Percentiles rank a stretch among this genome's conserved stretches.
Evolutionary conservation across 2,888 invertebrate genomes (phyloP).

Genomic region (Luffia ferchaultella): DNA sequence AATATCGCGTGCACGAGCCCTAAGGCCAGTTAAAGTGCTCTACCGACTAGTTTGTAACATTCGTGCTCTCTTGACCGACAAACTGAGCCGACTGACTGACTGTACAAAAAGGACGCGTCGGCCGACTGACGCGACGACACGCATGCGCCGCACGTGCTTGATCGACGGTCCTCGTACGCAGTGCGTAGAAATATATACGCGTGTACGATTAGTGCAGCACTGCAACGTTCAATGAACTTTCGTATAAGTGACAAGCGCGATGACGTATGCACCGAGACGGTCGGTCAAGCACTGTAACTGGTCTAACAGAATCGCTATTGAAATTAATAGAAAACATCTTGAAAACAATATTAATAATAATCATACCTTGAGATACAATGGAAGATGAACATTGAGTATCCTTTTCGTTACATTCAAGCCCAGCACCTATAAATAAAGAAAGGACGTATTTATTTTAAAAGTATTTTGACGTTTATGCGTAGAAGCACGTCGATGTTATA

Average conservation of each 20-base stretch:
- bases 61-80: no score
- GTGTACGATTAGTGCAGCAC: constrained; percentile 3
- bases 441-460: no score
- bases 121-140: constrained; percentile 9
- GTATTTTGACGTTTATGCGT: no score
- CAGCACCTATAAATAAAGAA: background rate
- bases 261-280: constrained; percentile 12
- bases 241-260: constrained; percentile 11
- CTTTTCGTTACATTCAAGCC: background rate
- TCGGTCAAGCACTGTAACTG: constrained; percentile 2
- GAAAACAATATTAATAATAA: no score
- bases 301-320: no score
- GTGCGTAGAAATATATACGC: constrained; percentile 13
- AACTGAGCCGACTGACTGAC: background rate
- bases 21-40: no score
- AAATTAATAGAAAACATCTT: no score
- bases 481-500: no score
- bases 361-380: background rate
- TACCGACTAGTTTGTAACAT: no score
- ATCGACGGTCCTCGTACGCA: constrained; percentile 14
- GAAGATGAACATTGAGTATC: background rate
- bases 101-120: background rate
- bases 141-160: constrained; percentile 11
- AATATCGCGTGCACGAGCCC: no score
- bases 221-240: no score